Percentiles rank a stretch among this genome's conserved stretches.
phyloP scores from a whole-genome alignment of 2,113 vertebrate genomes.

The Nansenia antarctica region DNA sequence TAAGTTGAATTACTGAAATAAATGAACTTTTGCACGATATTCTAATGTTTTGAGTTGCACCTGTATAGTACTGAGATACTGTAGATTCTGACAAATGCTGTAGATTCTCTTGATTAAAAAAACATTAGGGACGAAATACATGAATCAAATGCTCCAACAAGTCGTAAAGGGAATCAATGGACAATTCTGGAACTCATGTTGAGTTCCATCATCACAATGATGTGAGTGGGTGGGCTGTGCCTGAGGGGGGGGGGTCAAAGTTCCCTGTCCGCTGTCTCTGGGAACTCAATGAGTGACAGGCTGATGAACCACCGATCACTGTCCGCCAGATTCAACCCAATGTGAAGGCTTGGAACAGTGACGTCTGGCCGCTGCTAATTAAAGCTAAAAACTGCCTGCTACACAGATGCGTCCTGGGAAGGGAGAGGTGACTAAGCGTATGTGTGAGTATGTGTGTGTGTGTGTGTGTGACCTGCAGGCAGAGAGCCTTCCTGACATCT shows the following conservation, averaged over 20 bases:
- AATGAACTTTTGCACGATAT: too few relatives aligned
- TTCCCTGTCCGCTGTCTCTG: slow-evolving; percentile 16
- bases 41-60: too few relatives aligned
- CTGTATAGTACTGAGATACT: too few relatives aligned
- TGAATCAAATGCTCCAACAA: too few relatives aligned
- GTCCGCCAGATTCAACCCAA: slow-evolving; percentile 23
- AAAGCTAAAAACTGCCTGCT: slow-evolving; percentile 31
- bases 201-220: slow-evolving; percentile 15
- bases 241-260: slow-evolving; percentile 1
- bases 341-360: slow-evolving; percentile 23
- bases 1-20: too few relatives aligned
- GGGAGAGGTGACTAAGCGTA: slow-evolving; percentile 37
- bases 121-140: too few relatives aligned
- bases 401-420: slow-evolving; percentile 29
- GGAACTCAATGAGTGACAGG: slow-evolving; percentile 19
- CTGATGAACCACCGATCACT: slow-evolving; percentile 24
- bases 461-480: neutral
- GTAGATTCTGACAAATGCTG: too few relatives aligned
- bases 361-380: slow-evolving; percentile 42
- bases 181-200: too few relatives aligned
- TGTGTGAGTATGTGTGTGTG: neutral
- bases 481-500: slow-evolving; percentile 7
- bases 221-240: slow-evolving; percentile 13
- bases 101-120: too few relatives aligned
- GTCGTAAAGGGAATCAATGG: too few relatives aligned